Percentiles rank a stretch among this genome's conserved stretches.
Evolutionary conservation across 2,797 vertebrate species (phyloP).

Genomic region (Crenuchus spilurus): DNA sequence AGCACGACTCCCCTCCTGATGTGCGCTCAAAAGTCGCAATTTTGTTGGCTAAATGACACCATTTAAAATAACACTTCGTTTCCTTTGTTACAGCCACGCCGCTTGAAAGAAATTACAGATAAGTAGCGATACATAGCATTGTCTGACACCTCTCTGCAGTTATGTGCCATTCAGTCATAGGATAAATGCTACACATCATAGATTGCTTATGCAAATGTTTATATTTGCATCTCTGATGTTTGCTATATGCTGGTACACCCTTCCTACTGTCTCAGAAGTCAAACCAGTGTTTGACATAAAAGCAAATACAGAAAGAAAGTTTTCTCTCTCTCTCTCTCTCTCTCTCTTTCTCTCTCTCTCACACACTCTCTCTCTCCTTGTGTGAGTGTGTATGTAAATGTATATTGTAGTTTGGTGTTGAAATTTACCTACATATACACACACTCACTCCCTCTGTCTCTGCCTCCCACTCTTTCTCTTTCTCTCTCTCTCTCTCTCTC

Average conservation of each 20-base stretch:
- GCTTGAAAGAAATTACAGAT: neutral
- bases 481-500: neutral
- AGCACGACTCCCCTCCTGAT: neutral
- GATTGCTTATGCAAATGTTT: neutral
- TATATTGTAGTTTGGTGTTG: no score
- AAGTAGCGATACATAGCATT: constrained; percentile 34
- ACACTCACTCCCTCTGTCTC: constrained; percentile 4
- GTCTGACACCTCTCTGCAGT: constrained; percentile 38
- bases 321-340: constrained; percentile 54
- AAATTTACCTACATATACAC: no score
- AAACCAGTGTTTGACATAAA: no score
- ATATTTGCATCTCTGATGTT: no score
- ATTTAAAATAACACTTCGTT: neutral
- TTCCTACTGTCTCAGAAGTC: no score
- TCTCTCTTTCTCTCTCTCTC: constrained; percentile 40
- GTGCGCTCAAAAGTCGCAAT: neutral
- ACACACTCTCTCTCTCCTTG: neutral
- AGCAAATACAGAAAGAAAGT: no score
- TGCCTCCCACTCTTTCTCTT: neutral
- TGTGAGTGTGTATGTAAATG: no score
- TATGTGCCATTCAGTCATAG: neutral
- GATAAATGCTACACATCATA: neutral
- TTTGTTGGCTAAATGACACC: neutral
- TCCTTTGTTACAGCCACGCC: neutral
- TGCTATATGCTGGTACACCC: no score